Base-by-base conservation (phyloP, 37 sponge, comb jelly and placozoan genomes). In the Cliona cf. orientalis region DNA sequence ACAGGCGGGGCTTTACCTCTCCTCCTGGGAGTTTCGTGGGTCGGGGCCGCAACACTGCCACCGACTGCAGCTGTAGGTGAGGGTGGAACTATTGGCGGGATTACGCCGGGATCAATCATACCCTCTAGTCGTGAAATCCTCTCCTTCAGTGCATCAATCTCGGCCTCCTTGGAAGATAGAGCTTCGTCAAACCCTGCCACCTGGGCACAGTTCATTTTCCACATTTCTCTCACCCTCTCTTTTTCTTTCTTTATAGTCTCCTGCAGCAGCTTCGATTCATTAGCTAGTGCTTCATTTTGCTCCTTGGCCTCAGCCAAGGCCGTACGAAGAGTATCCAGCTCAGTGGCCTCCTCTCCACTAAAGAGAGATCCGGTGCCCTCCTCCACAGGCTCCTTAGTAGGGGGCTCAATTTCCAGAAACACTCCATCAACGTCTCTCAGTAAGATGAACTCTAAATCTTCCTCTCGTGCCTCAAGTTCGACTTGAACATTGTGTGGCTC, bases 1-100 rank as follows among this genome's bases (percentile, higher is more conserved):
- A 86, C 72, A 11, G 86, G 79, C 69, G 86, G 86, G 34, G 86
- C 86, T 32, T 77, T 78, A 43, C 86, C 79, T 62, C 71, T 29
- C 2, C 78, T n/a, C n/a, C n/a, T 41, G 23, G 23, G 65, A 22
- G 45, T 46, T 3, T 71, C 25, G 22, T 29, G 42, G n/a, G 29
- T 42, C 22, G 21, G 72, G 63, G 63, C 26, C 23, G 21, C 26
- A 7, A 25, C 63, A 25, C 26, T 23, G 23, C 21, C 21, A 25
- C 21, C 28, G 28, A 25, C 63, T 23, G 63, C 7, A 7, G 28
- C 28, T 25, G 63, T 62, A 23, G 28, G 63, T 25, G 63, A 62
- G 21, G 21, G 6, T 62, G 26, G 7, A 25, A 25, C 63, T 62
- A 11, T 62, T 25, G 21, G 26, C 23, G 6, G 26, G 63, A 23